Conservation (phyloP, 2,113 vertebrate genomes). For the Pundamilia nyererei region DNA sequence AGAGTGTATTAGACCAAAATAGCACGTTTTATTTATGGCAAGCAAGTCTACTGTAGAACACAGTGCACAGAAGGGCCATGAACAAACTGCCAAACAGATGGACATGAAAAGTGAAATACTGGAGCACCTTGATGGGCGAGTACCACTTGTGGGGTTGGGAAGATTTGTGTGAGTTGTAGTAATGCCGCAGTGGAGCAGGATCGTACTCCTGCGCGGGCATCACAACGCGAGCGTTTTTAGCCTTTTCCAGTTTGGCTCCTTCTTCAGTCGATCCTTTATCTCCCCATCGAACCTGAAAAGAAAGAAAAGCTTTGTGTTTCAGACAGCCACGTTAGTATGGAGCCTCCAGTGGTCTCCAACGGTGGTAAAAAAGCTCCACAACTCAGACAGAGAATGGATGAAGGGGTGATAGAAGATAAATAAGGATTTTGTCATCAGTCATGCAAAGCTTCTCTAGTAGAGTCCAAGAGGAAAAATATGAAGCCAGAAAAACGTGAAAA, state of each 20-base stretch:
- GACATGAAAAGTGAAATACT: not conserved
- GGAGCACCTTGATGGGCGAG: slow-evolving; percentile 88
- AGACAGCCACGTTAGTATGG: not conserved
- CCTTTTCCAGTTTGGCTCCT: slow-evolving; percentile 94
- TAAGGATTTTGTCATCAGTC: not conserved
- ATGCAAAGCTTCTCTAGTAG: not conserved
- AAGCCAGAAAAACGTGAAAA: not conserved
- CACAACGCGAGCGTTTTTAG: slow-evolving; percentile 91
- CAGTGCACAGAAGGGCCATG: not conserved
- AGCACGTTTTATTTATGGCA: not conserved
- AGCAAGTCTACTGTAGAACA: not conserved
- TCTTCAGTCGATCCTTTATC: slow-evolving; percentile 97
- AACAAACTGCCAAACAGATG: not conserved
- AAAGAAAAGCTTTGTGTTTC: not conserved
- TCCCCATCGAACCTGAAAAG: slow-evolving; percentile 90
- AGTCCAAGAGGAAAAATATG: not conserved
- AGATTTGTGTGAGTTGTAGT: slow-evolving; percentile 73
- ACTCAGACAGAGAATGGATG: not conserved
- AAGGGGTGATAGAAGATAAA: not conserved
- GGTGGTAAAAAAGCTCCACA: not conserved
- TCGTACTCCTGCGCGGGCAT: slow-evolving; percentile 87
- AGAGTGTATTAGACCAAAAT: not conserved
- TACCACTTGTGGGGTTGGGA: slow-evolving; percentile 84
- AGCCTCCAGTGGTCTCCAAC: not conserved
- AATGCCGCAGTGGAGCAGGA: slow-evolving; percentile 70